Conservation (phyloP, 2,797 vertebrate species). For the Caiman crocodilus region DNA sequence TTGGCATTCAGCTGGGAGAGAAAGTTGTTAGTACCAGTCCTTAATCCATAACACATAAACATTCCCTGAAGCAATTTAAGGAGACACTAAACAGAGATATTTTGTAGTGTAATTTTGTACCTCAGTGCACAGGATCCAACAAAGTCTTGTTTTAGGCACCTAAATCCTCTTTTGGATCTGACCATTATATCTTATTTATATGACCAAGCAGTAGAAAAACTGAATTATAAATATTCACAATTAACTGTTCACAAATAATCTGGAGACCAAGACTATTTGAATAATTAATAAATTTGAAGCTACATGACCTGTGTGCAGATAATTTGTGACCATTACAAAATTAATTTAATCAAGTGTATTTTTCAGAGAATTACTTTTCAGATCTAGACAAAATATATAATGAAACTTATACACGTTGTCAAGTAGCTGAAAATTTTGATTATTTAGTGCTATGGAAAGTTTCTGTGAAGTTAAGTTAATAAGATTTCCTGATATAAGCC, state of each 20-base stretch:
- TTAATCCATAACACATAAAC: too few relatives aligned
- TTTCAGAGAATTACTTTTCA: slow-evolving; percentile 11
- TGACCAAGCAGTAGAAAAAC: not conserved
- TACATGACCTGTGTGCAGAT: not conserved
- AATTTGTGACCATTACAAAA: not conserved
- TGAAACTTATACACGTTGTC: not conserved
- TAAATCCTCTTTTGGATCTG: too few relatives aligned
- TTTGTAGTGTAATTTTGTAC: too few relatives aligned
- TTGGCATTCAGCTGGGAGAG: too few relatives aligned
- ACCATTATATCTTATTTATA: not conserved
- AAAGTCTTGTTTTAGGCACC: too few relatives aligned
- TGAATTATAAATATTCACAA: not conserved
- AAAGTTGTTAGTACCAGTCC: too few relatives aligned
- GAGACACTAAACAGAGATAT: too few relatives aligned
- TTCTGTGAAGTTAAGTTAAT: slow-evolving; percentile 15
- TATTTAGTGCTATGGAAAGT: slow-evolving; percentile 32
- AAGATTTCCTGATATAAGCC: not conserved
- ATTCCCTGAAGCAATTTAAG: too few relatives aligned
- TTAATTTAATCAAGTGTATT: slow-evolving; percentile 1
- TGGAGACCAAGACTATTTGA: not conserved
- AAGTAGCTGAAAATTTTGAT: not conserved
- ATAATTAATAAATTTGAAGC: not conserved
- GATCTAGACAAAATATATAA: not conserved
- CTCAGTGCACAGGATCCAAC: too few relatives aligned
- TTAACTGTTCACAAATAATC: not conserved